Evolutionary conservation across 2,113 vertebrate species (phyloP).

Genomic region (Phaethornis superciliosus): DNA sequence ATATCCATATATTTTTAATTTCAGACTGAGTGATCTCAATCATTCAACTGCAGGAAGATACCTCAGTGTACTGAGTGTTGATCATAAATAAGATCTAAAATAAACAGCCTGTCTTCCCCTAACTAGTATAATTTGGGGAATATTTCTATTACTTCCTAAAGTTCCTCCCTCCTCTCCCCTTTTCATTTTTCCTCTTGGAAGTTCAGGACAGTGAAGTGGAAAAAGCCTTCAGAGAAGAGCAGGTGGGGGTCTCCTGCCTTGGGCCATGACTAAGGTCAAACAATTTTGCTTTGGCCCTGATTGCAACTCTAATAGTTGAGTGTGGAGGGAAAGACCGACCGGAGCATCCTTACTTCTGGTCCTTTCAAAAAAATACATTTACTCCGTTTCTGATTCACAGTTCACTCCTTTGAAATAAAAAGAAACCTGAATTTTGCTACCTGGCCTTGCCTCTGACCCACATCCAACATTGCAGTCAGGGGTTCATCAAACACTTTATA

Average conservation of each 20-base stretch:
- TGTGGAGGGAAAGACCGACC: accelerated
- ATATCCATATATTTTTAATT: accelerated
- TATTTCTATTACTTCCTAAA: not conserved
- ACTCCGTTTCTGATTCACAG: not conserved
- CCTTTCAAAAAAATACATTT: not conserved
- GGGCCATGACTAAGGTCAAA: not conserved
- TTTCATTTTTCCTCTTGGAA: not conserved
- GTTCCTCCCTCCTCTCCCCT: accelerated
- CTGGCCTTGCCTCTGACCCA: not conserved
- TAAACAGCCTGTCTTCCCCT: not conserved
- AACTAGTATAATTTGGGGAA: not conserved
- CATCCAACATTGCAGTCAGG: no score
- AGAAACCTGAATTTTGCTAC: not conserved
- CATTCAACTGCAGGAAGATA: not conserved
- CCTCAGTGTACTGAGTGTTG: not conserved
- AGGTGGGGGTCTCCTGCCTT: not conserved
- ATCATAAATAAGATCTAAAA: not conserved
- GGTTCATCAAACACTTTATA: not conserved
- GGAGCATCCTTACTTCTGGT: not conserved
- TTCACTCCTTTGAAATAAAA: not conserved
- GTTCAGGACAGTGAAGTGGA: not conserved
- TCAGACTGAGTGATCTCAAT: not conserved
- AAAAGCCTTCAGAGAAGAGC: not conserved
- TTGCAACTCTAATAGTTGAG: not conserved
- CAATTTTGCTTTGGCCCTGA: not conserved